Conservation (phyloP, 2,113 vertebrate species). For the Tupaia tana region DNA sequence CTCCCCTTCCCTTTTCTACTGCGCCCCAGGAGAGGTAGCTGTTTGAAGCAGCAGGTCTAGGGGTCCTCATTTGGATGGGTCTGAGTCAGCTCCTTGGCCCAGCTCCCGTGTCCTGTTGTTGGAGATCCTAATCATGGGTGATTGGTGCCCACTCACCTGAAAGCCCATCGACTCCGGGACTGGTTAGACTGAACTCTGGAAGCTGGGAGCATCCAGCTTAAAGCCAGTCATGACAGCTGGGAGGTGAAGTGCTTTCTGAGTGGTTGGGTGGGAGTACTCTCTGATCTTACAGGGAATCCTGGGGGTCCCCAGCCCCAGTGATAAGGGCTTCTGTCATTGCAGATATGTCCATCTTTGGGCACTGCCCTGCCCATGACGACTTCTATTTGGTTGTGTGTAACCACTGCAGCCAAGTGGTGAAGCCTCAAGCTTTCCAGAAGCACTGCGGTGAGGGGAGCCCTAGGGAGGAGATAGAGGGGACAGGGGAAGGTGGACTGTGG, state of each 20-base stretch:
- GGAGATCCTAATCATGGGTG: neutral
- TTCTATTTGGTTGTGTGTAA: conserved; percentile 98
- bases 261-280: neutral
- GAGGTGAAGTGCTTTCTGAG: conserved; percentile 4
- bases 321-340: conserved; percentile 75
- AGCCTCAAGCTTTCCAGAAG: conserved; percentile 97
- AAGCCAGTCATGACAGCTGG: neutral
- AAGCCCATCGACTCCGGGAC: neutral
- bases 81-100: neutral
- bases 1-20: neutral
- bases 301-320: conserved; percentile 51
- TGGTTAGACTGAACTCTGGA: conserved; percentile 27
- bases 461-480: conserved; percentile 31
- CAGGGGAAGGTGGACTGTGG: neutral
- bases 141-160: neutral
- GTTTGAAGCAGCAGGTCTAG: neutral
- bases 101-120: conserved; percentile 16
- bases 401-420: conserved; percentile 96
- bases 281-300: neutral
- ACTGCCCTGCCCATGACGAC: conserved; percentile 95
- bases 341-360: conserved; percentile 98
- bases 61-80: conserved; percentile 1
- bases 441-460: conserved; percentile 91
- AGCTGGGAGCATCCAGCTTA: neutral
- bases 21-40: neutral